Base-by-base conservation (phyloP, 2,113 vertebrate species). In the Apteryx owenii region DNA sequence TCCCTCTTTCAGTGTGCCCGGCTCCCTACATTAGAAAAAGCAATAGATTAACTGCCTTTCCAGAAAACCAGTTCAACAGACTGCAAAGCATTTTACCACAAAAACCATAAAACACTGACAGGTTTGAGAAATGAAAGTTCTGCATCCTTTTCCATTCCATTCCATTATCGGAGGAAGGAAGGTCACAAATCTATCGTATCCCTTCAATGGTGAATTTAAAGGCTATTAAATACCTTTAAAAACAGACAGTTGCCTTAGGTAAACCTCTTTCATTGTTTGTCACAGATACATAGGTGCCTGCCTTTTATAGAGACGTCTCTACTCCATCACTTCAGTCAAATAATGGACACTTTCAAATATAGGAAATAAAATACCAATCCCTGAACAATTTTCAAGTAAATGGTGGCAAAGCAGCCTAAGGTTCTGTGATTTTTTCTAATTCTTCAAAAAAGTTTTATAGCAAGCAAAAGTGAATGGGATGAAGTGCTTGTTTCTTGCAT, bases 111-210 rank as follows among this genome's bases (percentile, higher is more conserved):
- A 94, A 96, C 22, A 78, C 56, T 87, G 90, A 79, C 81, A 91
- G 64, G 73, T 44, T 54, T 89, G 91, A 95, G 91, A 94, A 96
- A 97, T 81, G 36, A 94, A 95, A 95, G 91, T 70, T 64, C 91
- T 83, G 46, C 60, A 78, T 89, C 79, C 51, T 91, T 89, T 78
- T 92, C 84, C 68, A 92, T 85, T 92, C 92, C 70, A 87, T 93
- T 96, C 90, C 71, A 85, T 88, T 92, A 92, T 77, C 92, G 86
- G 68, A 82, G 75, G 83, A 85, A 81, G 81, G 48, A 85, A 97
- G 97, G 97, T 97, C 97, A 94, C 96, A 95, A 98, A 98, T 97
- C 97, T 96, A 97, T 97, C 85, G 95, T 85, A 96, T 77, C 90
- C 88, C 19, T 90, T 94, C 83, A 88, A 77, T 64, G 50, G 51